Evolutionary conservation across 2,888 invertebrate species (phyloP).

Genomic region (Petrophora chlorosata): DNA sequence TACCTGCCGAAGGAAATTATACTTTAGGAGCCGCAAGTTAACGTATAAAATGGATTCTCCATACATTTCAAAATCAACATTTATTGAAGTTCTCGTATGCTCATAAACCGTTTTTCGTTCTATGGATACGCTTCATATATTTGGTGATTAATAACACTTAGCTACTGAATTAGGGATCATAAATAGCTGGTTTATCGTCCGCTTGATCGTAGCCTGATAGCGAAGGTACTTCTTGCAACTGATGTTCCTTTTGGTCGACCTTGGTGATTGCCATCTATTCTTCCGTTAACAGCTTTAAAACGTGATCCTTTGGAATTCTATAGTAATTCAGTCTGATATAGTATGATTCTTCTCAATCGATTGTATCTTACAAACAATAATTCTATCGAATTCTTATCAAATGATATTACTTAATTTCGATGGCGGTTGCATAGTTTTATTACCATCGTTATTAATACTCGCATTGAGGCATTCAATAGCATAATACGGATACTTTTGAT

Average conservation of each 20-base stretch:
- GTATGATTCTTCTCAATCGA: no score
- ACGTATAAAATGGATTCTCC: not conserved
- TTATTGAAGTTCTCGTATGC: not conserved
- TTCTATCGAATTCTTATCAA: conserved; percentile 10
- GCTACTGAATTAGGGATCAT: conserved; percentile 17
- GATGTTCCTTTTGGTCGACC: conserved; percentile 21
- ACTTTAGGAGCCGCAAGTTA: not conserved
- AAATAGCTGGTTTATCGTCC: conserved; percentile 27
- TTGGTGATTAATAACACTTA: conserved; percentile 29
- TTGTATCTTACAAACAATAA: not conserved
- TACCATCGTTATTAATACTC: conserved; percentile 30
- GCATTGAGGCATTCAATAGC: conserved; percentile 34
- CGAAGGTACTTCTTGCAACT: conserved; percentile 20
- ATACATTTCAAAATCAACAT: not conserved
- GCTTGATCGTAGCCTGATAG: conserved; percentile 22
- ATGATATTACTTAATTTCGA: conserved; percentile 39
- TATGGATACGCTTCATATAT: conserved; percentile 27
- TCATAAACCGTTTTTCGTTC: conserved; percentile 27
- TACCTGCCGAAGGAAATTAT: conserved; percentile 1
- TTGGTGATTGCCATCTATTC: conserved; percentile 29
- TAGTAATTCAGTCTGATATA: no score
- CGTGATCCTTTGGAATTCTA: not conserved
- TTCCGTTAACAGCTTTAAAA: conserved; percentile 12
- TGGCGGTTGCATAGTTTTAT: conserved; percentile 44
- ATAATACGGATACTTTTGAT: conserved; percentile 48